Evolutionary conservation across 2,888 invertebrate genomes (phyloP).

Genomic region (Drosophila anomalata): DNA sequence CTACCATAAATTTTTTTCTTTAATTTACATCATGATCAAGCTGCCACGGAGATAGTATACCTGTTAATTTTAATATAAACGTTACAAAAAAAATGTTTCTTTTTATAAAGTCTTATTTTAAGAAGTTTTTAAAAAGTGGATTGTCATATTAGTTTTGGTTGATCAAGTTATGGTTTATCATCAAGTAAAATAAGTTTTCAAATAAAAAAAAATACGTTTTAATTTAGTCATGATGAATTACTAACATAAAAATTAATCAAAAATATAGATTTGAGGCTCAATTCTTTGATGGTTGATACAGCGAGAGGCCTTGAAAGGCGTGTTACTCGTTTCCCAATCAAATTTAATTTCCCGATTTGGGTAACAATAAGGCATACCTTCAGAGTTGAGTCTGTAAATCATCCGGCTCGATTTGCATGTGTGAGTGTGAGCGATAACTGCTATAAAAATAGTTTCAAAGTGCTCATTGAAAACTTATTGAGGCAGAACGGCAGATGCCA

Average conservation of each 20-base stretch:
- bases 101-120: too few species aligned
- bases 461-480: slow-evolving; percentile 75
- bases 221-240: too few species aligned
- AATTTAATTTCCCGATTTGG: background rate
- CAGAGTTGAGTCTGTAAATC: slow-evolving; percentile 22
- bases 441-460: slow-evolving; percentile 77
- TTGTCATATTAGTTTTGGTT: background rate
- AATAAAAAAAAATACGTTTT: too few species aligned
- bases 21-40: too few species aligned
- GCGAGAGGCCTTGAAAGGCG: background rate
- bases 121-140: background rate
- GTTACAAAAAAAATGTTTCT: too few species aligned
- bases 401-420: slow-evolving; percentile 44
- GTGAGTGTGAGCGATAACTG: slow-evolving; percentile 68
- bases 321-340: background rate
- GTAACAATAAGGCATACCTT: background rate
- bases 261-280: too few species aligned
- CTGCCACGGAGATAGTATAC: too few species aligned
- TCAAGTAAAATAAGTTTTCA: too few species aligned
- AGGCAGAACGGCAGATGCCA: slow-evolving; percentile 66
- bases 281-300: background rate
- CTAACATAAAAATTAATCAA: too few species aligned
- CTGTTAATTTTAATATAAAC: too few species aligned
- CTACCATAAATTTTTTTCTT: too few species aligned
- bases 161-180: background rate